A percentile compares a stretch with the other conserved stretches of the same genome.
Evolutionary conservation across 2,113 vertebrate species (phyloP).

Genomic region (Antennarius striatus): DNA sequence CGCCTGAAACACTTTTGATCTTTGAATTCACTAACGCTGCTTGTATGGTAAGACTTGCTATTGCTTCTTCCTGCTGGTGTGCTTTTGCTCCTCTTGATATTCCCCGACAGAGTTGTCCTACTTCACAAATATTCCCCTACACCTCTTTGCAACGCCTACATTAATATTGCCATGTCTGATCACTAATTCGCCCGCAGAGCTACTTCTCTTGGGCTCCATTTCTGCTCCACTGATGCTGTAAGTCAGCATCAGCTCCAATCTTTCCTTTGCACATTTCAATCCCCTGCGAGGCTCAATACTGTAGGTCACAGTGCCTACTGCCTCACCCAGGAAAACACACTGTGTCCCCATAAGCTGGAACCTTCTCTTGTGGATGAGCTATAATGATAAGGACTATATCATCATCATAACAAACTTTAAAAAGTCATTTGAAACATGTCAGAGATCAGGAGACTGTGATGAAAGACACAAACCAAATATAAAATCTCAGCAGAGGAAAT

Average conservation of each 20-base stretch:
- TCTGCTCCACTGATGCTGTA: slow-evolving; percentile 33
- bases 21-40: background rate
- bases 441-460: no score
- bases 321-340: background rate
- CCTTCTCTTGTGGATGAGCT: no score
- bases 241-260: slow-evolving; percentile 34
- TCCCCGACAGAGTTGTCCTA: slow-evolving; percentile 54
- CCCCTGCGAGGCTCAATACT: slow-evolving; percentile 3
- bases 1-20: background rate
- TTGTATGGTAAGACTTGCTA: background rate
- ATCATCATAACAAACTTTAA: no score
- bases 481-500: no score
- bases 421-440: no score
- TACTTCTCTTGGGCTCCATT: slow-evolving; percentile 36
- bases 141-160: slow-evolving; percentile 15
- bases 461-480: no score
- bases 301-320: background rate
- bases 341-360: background rate
- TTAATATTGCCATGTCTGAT: slow-evolving; percentile 7
- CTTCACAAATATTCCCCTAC: slow-evolving; percentile 33
- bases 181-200: slow-evolving; percentile 4
- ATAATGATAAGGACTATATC: no score
- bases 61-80: slow-evolving; percentile 31
- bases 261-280: slow-evolving; percentile 35
- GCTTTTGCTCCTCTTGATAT: slow-evolving; percentile 34